phyloP scores from a whole-genome alignment of 2,797 vertebrate species.

The Hydrocynus forskahlii region DNA sequence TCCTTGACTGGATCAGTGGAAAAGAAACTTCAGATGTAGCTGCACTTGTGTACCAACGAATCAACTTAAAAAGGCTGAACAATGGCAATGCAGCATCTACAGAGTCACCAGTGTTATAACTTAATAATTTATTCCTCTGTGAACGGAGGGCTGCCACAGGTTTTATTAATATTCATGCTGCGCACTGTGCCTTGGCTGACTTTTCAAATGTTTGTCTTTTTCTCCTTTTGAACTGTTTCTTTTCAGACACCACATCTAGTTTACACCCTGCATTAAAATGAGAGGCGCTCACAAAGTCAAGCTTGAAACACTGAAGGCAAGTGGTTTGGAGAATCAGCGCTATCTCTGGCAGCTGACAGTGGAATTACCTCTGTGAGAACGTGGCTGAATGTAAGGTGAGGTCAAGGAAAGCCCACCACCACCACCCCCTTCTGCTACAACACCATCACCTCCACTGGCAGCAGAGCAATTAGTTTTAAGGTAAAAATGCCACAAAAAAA shows the following conservation, averaged over 20 bases:
- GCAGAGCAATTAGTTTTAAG: too few species aligned
- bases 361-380: not conserved
- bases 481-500: too few species aligned
- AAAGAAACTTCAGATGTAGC: not conserved
- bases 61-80: conserved; percentile 3
- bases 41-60: not conserved
- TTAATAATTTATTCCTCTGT: conserved; percentile 31
- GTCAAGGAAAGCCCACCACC: not conserved
- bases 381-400: not conserved
- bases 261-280: not conserved
- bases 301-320: not conserved
- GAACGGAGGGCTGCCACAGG: not conserved
- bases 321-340: not conserved
- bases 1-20: not conserved
- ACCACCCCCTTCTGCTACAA: too few species aligned
- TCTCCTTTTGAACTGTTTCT: conserved; percentile 1
- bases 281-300: not conserved
- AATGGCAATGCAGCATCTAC: conserved; percentile 11
- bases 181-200: not conserved
- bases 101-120: conserved; percentile 21
- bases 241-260: conserved; percentile 1
- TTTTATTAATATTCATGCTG: conserved; percentile 32
- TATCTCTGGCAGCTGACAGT: not conserved
- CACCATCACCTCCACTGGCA: too few species aligned
- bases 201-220: conserved; percentile 13